These are phyloP conservation scores for Tapirus indicus DNA, from an alignment of 2,797 vertebrate genomes.

Conservation along the genomic window DNA sequence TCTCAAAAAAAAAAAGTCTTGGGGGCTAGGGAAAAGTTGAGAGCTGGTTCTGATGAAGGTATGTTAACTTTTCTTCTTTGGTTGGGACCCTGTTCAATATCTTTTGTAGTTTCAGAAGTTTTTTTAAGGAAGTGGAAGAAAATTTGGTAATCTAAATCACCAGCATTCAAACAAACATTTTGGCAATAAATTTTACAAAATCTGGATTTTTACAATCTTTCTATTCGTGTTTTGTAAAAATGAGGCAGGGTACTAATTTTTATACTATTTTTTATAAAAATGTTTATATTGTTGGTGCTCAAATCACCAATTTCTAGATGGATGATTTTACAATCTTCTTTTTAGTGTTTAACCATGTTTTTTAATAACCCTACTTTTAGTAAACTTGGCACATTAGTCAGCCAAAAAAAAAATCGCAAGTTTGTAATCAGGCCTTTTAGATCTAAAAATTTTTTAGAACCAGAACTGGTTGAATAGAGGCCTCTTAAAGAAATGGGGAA, in stretches of 20 bases:
- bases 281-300: conserved; percentile 86
- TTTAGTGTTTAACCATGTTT: conserved; percentile 66
- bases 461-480: background rate
- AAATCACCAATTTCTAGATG: conserved; percentile 55
- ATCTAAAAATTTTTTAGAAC: conserved; percentile 26
- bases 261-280: conserved; percentile 88
- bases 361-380: conserved; percentile 56
- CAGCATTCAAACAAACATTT: conserved; percentile 86
- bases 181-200: conserved; percentile 82
- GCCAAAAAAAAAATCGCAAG: background rate
- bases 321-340: conserved; percentile 72
- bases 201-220: conserved; percentile 81
- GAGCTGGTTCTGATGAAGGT: conserved; percentile 51
- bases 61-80: conserved; percentile 60
- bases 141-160: conserved; percentile 84
- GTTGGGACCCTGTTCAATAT: conserved; percentile 76
- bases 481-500: conserved; percentile 26
- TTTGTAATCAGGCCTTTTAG: conserved; percentile 7
- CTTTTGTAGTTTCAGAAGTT: background rate
- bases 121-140: conserved; percentile 55
- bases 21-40: background rate
- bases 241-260: conserved; percentile 88
- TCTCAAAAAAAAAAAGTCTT: background rate
- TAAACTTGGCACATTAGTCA: conserved; percentile 43
- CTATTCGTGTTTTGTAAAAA: conserved; percentile 84